Evolutionary conservation across 2,888 invertebrate genomes (phyloP), one percentile per base, ranked within the genome.

Genomic region (Hydrotaea cyrtoneurina): DNA sequence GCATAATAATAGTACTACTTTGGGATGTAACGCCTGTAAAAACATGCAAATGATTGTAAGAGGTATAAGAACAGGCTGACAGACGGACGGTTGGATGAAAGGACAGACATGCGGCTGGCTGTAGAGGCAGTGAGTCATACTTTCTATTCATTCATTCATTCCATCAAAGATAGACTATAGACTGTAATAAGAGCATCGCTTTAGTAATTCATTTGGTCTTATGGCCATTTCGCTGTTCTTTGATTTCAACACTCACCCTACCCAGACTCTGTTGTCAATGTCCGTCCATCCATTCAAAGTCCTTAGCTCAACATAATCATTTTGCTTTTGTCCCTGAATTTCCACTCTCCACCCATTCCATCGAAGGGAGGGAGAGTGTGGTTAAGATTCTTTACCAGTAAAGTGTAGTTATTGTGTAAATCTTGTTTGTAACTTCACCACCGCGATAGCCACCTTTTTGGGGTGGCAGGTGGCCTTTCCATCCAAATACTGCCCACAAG

Each of bases 21-120:
- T 85, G 59, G 76, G 59, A 43, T 46, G 59, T 73, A 82, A 79
- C 85, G 85, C 85, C 85, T 85, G 85, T 62, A 69, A 85, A 85
- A 85, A 82, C 85, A 85, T 74, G 64, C 73, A 85, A 81, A 78
- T 84, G 23, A 75, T 83, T 83, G 80, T 78, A 78, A 81, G 84
- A 59, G 50, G 77, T 83, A 80, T 83, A 59, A 26, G 59, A 13
- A 26, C 59, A 26, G 26, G 15, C 11, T 8, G 2, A 59, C 59
- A 15, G 53, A 53, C 19, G 13, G 53, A n/a, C 53, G 19, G n/a
- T 53, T 8, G 15, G 53, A n/a, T 53, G 13, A 15, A 15, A 21
- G 59, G 59, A 59, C 15, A 3, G 55, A 19, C 55, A 10, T 31
- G 43, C 2, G 39, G 17, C 77, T 69, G 64, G 64, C 80, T 79